Evolutionary conservation across 2,113 vertebrate genomes (phyloP).

Genomic region (Ciconia maguari): DNA sequence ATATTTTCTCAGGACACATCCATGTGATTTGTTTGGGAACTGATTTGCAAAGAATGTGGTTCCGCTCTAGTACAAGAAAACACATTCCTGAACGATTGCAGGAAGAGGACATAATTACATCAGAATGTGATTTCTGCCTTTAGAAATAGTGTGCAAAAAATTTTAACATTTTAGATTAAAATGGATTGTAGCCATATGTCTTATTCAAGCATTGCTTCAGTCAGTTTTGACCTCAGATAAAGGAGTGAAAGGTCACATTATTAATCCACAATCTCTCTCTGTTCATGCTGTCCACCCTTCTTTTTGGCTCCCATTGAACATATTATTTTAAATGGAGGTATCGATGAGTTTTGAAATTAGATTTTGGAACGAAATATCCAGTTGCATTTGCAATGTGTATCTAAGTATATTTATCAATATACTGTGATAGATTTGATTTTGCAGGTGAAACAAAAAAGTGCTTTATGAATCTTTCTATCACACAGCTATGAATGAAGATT

Average conservation of each 20-base stretch:
- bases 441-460: constrained; percentile 18
- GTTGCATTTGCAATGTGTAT: constrained; percentile 18
- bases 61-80: constrained; percentile 4
- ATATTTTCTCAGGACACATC: not conserved
- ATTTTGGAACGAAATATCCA: constrained; percentile 42
- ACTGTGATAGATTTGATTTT: constrained; percentile 46
- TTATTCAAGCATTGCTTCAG: constrained; percentile 4
- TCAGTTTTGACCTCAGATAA: constrained; percentile 25
- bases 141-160: not conserved
- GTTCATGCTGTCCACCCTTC: not conserved
- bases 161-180: constrained; percentile 32
- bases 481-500: constrained; percentile 51
- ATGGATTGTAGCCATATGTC: not conserved
- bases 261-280: constrained; percentile 13
- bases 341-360: constrained; percentile 62
- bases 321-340: constrained; percentile 51
- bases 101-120: not conserved
- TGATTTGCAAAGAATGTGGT: not conserved
- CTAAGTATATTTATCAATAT: constrained; percentile 38
- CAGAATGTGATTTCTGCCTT: not conserved
- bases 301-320: constrained; percentile 21
- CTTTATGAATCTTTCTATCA: constrained; percentile 55
- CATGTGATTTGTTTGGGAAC: not conserved
- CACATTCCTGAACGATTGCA: not conserved
- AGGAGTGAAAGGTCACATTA: constrained; percentile 47